phyloP scores from a whole-genome alignment of 2,113 vertebrate genomes.

The Halichoeres trimaculatus region DNA sequence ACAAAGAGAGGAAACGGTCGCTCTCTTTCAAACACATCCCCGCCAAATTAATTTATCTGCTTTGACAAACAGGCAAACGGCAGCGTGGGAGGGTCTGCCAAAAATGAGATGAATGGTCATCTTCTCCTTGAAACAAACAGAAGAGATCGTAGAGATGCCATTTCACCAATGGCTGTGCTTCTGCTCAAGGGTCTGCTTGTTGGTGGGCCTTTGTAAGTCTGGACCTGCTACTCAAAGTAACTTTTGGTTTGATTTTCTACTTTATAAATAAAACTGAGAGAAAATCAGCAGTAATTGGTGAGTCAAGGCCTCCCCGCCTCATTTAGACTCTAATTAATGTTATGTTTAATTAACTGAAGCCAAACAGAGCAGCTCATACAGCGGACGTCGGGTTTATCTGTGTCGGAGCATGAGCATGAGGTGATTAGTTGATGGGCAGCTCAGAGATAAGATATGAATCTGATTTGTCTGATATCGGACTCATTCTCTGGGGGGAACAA shows the following conservation, averaged over 20 bases:
- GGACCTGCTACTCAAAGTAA: no score
- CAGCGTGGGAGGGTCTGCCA: conserved; percentile 13
- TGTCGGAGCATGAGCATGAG: neutral
- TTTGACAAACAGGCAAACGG: conserved; percentile 14
- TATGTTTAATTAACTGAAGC: conserved; percentile 20
- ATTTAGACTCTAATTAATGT: conserved; percentile 22
- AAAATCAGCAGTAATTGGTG: no score
- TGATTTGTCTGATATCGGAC: neutral
- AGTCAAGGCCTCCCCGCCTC: neutral
- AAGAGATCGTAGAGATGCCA: no score
- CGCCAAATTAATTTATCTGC: conserved; percentile 38
- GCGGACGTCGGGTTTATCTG: conserved; percentile 24
- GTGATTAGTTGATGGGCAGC: conserved; percentile 8
- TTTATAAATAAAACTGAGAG: no score
- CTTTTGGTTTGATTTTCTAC: no score
- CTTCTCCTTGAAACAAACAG: no score
- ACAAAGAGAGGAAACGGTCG: conserved; percentile 24
- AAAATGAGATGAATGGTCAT: no score
- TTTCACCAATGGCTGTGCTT: no score
- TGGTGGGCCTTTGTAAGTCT: no score
- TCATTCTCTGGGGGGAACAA: neutral
- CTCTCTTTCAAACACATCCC: conserved; percentile 9
- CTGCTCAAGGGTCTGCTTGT: no score
- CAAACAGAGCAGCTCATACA: neutral
- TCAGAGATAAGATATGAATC: neutral